Evolutionary conservation across 2,797 vertebrate species (phyloP).

Genomic region (Intellagama lesueurii): DNA sequence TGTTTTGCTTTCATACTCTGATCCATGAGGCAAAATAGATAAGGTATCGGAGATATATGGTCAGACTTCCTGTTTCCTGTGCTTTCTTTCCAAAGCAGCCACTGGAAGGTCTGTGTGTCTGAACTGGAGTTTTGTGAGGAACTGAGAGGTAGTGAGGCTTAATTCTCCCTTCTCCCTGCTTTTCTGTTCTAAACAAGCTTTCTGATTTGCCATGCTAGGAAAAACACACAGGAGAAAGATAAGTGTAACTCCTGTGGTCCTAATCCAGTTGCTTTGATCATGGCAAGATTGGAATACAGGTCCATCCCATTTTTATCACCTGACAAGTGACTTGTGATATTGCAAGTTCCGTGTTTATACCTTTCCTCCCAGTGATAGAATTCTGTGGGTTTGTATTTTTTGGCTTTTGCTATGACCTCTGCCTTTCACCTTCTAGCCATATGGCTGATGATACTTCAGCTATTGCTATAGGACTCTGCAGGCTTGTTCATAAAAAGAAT

Average conservation of each 20-base stretch:
- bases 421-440: not conserved
- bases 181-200: not conserved
- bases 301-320: not conserved
- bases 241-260: not conserved
- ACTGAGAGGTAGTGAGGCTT: not conserved
- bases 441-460: not conserved
- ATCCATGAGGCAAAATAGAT: not conserved
- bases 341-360: not conserved
- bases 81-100: not conserved
- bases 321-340: too few relatives aligned
- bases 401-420: not conserved
- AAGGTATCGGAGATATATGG: not conserved
- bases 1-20: too few relatives aligned
- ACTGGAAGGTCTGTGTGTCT: not conserved
- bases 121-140: too few relatives aligned
- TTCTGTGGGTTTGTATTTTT: not conserved
- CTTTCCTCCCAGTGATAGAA: not conserved
- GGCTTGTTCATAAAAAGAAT: not conserved
- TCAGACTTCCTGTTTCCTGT: not conserved
- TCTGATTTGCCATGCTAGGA: not conserved
- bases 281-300: not conserved
- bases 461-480: not conserved
- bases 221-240: not conserved
- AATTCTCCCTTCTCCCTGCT: not conserved
- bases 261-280: not conserved